These are phyloP conservation scores for Cranoglanis bouderius DNA, from an alignment of 2,113 vertebrate genomes.

Conservation along the genomic window DNA sequence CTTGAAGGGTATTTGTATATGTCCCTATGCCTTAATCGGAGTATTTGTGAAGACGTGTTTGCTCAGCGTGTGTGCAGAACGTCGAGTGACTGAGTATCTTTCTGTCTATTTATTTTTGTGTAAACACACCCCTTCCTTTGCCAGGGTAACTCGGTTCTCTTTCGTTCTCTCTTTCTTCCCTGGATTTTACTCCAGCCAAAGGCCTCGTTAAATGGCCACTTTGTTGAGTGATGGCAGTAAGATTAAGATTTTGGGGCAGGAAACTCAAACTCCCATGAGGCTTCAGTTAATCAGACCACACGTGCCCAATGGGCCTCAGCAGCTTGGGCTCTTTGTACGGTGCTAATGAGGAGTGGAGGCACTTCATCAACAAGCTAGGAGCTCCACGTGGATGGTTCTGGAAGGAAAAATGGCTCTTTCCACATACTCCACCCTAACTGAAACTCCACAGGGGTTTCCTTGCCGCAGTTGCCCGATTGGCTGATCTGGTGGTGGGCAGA, in stretches of 20 bases:
- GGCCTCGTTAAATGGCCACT: slow-evolving; percentile 22
- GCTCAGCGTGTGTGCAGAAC: slow-evolving; percentile 27
- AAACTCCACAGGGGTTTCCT: background rate
- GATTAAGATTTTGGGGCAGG: slow-evolving; percentile 34
- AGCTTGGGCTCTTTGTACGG: slow-evolving; percentile 2
- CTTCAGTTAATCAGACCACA: slow-evolving; percentile 19
- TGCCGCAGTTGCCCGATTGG: background rate
- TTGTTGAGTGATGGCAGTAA: slow-evolving; percentile 32
- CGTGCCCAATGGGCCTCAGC: background rate
- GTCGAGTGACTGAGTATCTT: slow-evolving; percentile 21
- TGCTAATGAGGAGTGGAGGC: slow-evolving; percentile 37
- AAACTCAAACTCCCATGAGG: slow-evolving; percentile 40
- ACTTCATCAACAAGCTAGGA: slow-evolving; percentile 37
- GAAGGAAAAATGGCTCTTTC: background rate
- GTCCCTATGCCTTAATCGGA: slow-evolving; percentile 34
- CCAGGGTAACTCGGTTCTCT: slow-evolving; percentile 11
- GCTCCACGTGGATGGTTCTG: slow-evolving; percentile 31
- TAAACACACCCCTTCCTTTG: slow-evolving; percentile 50
- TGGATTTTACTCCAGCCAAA: slow-evolving; percentile 7
- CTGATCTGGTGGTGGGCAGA: background rate
- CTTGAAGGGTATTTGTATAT: slow-evolving; percentile 13
- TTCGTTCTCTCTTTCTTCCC: slow-evolving; percentile 11
- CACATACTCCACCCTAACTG: background rate
- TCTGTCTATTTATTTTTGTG: slow-evolving; percentile 50
- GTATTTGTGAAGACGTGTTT: slow-evolving; percentile 37